phyloP scores from a whole-genome alignment of 2,113 vertebrate genomes.

The Carollia perspicillata region DNA sequence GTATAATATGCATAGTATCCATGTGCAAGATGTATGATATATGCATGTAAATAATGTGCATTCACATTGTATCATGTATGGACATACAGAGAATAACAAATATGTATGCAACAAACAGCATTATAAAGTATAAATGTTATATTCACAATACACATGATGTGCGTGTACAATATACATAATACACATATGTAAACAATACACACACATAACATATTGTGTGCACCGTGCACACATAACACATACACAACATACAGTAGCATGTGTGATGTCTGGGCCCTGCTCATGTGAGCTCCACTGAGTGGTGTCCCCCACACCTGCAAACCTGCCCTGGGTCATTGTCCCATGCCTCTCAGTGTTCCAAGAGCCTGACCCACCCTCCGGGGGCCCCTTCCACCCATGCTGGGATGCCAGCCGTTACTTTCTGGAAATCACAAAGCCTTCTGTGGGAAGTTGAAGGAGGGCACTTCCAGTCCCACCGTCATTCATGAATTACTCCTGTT shows the following conservation, averaged over 20 bases:
- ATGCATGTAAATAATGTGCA: fast-evolving
- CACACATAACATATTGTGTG: background rate
- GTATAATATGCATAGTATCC: background rate
- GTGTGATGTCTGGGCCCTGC: background rate
- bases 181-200: background rate
- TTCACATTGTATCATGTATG: background rate
- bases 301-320: background rate
- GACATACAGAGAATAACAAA: background rate
- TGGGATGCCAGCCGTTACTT: background rate
- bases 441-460: background rate
- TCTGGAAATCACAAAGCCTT: background rate
- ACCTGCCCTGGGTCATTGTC: background rate
- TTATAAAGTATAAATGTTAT: too few species aligned
- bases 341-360: background rate
- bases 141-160: background rate
- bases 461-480: background rate
- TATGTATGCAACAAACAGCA: background rate
- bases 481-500: background rate
- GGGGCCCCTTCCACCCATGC: background rate
- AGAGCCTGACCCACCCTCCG: background rate
- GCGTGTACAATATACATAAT: too few species aligned
- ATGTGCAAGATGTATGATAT: background rate
- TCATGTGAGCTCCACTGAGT: background rate
- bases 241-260: fast-evolving
- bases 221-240: fast-evolving